Percentiles rank a stretch among this genome's conserved stretches.
These are phyloP conservation scores for Gasteruption jaculator DNA, from an alignment of 2,888 invertebrate genomes.

Conservation along the genomic window DNA sequence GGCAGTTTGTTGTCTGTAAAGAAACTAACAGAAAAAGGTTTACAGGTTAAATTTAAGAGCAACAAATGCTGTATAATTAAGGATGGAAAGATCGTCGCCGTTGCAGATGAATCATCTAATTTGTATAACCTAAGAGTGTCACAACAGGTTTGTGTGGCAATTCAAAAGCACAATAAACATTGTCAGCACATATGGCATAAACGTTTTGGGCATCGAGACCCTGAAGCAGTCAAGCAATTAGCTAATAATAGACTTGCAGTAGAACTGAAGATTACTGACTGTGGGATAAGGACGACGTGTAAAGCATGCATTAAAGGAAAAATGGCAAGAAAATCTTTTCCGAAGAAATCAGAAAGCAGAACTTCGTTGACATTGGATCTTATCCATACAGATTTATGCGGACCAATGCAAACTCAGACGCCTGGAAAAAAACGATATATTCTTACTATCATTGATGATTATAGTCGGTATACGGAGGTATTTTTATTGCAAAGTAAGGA, in stretches of 20 bases:
- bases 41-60: conserved; percentile 14
- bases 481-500: conserved; percentile 19
- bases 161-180: conserved; percentile 11
- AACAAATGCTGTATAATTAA: conserved; percentile 17
- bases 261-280: conserved; percentile 24
- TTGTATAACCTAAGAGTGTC: conserved; percentile 17
- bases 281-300: conserved; percentile 22
- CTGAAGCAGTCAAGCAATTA: conserved; percentile 21
- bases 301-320: conserved; percentile 30
- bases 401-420: conserved; percentile 26
- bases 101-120: conserved; percentile 9
- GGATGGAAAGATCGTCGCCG: conserved; percentile 15
- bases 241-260: conserved; percentile 16
- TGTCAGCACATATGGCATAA: conserved; percentile 28
- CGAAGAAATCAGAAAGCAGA: conserved; percentile 20
- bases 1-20: conserved; percentile 24
- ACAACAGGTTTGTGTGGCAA: conserved; percentile 14
- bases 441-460: conserved; percentile 24
- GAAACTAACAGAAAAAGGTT: conserved; percentile 16
- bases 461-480: conserved; percentile 17
- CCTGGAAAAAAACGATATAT: conserved; percentile 24
- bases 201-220: conserved; percentile 24
- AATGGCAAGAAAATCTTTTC: conserved; percentile 23
- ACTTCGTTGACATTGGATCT: conserved; percentile 19
- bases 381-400: conserved; percentile 29